Percentiles rank a stretch among this genome's conserved stretches.
Conservation (phyloP, 2,113 vertebrate species). For the Collichthys lucidus region DNA sequence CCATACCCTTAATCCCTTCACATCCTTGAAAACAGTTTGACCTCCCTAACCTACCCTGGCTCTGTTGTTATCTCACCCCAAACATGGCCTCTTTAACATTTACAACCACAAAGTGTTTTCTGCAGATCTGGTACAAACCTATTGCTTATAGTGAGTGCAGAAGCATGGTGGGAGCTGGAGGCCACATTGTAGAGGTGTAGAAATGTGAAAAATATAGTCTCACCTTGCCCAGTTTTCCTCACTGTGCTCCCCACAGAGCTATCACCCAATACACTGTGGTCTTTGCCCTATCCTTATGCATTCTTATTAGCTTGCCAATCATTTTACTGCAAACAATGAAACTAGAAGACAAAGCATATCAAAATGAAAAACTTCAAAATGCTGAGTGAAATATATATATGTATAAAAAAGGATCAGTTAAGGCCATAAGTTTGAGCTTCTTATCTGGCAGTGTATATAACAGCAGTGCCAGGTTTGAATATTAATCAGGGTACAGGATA, state of each 20-base stretch:
- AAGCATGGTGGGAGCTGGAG: constrained; percentile 45
- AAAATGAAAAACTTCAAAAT: too few relatives aligned
- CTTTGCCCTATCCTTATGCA: too few relatives aligned
- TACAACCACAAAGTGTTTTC: constrained; percentile 60
- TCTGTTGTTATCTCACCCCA: constrained; percentile 45
- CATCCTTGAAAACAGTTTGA: constrained; percentile 15
- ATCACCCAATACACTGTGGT: constrained; percentile 42
- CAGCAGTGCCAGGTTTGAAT: constrained; percentile 43
- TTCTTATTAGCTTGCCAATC: too few relatives aligned
- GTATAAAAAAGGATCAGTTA: too few relatives aligned
- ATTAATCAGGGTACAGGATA: constrained; percentile 54
- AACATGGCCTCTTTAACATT: constrained; percentile 61
- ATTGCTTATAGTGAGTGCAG: constrained; percentile 16
- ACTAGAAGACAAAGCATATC: too few relatives aligned
- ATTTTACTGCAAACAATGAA: too few relatives aligned
- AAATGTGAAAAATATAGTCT: constrained; percentile 68
- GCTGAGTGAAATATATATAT: too few relatives aligned
- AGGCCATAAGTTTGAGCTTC: background rate
- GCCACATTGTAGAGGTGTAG: constrained; percentile 58
- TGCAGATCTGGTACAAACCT: constrained; percentile 31
- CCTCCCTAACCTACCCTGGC: constrained; percentile 25
- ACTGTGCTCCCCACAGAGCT: constrained; percentile 56
- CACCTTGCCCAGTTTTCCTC: constrained; percentile 51
- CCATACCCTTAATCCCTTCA: constrained; percentile 9
- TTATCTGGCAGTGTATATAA: constrained; percentile 17